Evolutionary conservation across 1,140 invertebrate species (phyloP).

Genomic region (Adoxophyes honmai): DNA sequence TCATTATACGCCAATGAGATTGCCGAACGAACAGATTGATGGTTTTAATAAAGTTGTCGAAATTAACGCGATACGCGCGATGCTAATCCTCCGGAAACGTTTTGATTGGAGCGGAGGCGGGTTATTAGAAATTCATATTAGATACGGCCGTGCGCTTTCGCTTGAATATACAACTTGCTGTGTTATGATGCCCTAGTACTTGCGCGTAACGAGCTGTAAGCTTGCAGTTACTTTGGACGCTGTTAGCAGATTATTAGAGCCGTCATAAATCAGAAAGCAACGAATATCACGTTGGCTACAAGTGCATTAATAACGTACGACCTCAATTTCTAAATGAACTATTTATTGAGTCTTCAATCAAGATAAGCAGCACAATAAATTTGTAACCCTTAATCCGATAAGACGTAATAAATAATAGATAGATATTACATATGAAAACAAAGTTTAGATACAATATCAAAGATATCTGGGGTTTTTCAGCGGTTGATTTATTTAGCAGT

Average conservation of each 20-base stretch:
- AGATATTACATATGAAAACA: constrained; percentile 28
- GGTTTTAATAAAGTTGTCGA: constrained; percentile 43
- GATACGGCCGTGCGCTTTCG: background rate
- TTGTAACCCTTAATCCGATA: constrained; percentile 32
- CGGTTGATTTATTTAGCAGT: background rate
- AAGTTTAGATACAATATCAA: constrained; percentile 2
- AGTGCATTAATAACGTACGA: background rate
- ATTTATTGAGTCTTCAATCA: constrained; percentile 43
- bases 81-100: constrained; percentile 22
- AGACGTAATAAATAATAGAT: constrained; percentile 32
- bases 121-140: constrained; percentile 7
- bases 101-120: constrained; percentile 13
- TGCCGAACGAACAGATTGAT: constrained; percentile 44
- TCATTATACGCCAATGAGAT: constrained; percentile 57
- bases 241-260: background rate
- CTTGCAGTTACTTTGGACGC: background rate
- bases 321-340: constrained; percentile 13
- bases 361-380: constrained; percentile 51
- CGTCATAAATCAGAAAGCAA: background rate
- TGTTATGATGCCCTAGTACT: too few species aligned
- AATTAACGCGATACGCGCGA: constrained; percentile 22
- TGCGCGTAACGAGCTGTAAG: too few species aligned
- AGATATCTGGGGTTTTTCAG: background rate
- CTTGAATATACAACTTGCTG: too few species aligned
- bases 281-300: background rate